Evolutionary conservation across 2,113 vertebrate species (phyloP), one percentile per base, ranked within the genome.

Genomic region (Ochotona curzoniae): DNA sequence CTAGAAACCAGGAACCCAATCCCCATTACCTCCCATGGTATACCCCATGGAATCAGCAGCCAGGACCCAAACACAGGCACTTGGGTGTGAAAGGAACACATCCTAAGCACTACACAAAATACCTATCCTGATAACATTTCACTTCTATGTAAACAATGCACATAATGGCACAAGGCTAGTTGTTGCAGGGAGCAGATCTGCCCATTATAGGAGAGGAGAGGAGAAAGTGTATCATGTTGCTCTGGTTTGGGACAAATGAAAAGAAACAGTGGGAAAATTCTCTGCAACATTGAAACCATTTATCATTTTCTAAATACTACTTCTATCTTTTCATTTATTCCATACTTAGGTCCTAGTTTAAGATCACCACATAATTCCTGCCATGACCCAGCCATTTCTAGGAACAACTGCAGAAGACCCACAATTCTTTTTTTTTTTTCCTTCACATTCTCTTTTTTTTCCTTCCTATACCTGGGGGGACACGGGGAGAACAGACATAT

Each of bases 261-360:
- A 5, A 28, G 47, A 14, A 83, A 83, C 11, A 17, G 0, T 57
- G 57, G 26, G 63, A 70, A 11, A 74, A 35, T 54, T 84, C 26
- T 74, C 30, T 49, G 20, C 17, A 60, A 86, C 21, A 44, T 2
- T 3, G 20, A 95, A 17, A 5, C 12, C 78, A 47, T 51, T 47
- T 49, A 49, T 10, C 47, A 64, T 81, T 84, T 91, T 47, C 49
- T 17, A 89, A 67, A 81, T 7, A 30, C 35, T 26, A 8, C 70
- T 78, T 64, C 66, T 80, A 86, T 91, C 66, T 76, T 26, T 93
- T 74, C 86, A 32, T 85, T 23, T 47, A 93, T 51, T 89, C n/a
- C 32, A 89, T 71, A 51, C n/a, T 61, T 49, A 69, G n/a, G 17
- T 76, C 66, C 51, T 81, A 57, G 47, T 69, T 84, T 86, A 82